phyloP scores from a whole-genome alignment of 2,888 invertebrate genomes.

The Agonopterix alstromeriana region DNA sequence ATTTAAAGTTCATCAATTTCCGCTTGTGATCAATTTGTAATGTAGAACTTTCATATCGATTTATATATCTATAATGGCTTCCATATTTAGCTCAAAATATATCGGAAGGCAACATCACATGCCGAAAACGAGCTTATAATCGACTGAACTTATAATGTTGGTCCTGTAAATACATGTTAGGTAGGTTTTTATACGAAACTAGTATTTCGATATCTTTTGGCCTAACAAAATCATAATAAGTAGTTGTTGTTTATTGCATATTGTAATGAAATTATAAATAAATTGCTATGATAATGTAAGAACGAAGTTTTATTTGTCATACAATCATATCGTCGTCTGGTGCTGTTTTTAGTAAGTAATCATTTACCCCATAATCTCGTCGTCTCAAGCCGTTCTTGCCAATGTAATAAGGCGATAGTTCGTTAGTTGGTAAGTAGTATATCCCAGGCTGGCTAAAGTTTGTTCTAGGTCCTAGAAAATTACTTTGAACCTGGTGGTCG shows the following conservation, averaged over 20 bases:
- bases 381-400: constrained; percentile 40
- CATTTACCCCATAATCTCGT: constrained; percentile 33
- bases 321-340: constrained; percentile 46
- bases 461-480: constrained; percentile 48
- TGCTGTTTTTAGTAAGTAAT: constrained; percentile 40
- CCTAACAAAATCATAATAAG: constrained; percentile 43
- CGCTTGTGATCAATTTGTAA: no score
- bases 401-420: constrained; percentile 40
- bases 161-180: constrained; percentile 20
- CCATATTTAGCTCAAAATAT: constrained; percentile 46
- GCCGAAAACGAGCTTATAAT: constrained; percentile 18
- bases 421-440: constrained; percentile 51
- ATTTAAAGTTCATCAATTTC: no score
- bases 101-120: constrained; percentile 15
- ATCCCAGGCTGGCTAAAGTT: constrained; percentile 52
- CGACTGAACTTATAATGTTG: constrained; percentile 7
- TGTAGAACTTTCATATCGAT: background rate
- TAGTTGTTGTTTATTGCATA: constrained; percentile 43
- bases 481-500: constrained; percentile 24
- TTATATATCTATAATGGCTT: constrained; percentile 31
- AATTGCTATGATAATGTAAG: constrained; percentile 33
- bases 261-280: constrained; percentile 44
- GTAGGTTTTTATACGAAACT: constrained; percentile 45
- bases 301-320: constrained; percentile 21
- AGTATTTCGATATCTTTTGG: constrained; percentile 20